Evolutionary conservation across 2,797 vertebrate species (phyloP), one percentile per base, ranked within the genome.

Genomic region (Hypotaenidia okinawae): DNA sequence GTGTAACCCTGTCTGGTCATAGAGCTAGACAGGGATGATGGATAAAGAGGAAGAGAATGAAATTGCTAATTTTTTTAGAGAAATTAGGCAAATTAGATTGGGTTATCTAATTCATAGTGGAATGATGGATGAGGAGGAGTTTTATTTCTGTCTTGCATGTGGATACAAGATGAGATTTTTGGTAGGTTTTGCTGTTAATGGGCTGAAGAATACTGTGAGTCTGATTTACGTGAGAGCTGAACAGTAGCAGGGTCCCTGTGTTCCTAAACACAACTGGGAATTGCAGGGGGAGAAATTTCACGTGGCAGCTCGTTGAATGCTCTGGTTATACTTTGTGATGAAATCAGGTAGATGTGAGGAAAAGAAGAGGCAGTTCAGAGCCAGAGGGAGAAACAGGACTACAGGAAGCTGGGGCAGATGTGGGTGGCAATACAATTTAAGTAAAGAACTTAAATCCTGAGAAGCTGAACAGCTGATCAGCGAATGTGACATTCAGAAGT

Each of bases 51-150:
- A 16, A 87, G 68, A 84, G 78, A 92, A 89, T 75, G 41, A 80
- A 91, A 95, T 75, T 77, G 84, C 78, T 89, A 27, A 7, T 77
- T 89, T 86, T 84, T 80, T 84, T 7, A 39, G 57, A 45, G 45
- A 93, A 94, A 95, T 95, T 82, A 84, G 68, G 68, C n/a, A 84
- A 92, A 94, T 95, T 89, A 82, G 54, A 55, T 94, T 74, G 85
- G 70, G 43, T 90, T 94, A 90, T 84, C 63, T 93, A 94, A 96
- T 94, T 86, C 92, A 85, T 93, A 84, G 61, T 77, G n/a, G 77
- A 86, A 90, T 94, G 90, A 96, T 90, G 61, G 67, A 93, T 90
- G 89, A 93, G n/a, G 55, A 89, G 32, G 52, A 86, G 61, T 76
- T 87, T 61, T 94, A 54, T 86, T 94, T 93, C 67, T 80, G 77